A percentile compares a stretch with the other conserved stretches of the same genome.
Conservation (phyloP, 2,797 vertebrate genomes). For the Lophotriccus pileatus region DNA sequence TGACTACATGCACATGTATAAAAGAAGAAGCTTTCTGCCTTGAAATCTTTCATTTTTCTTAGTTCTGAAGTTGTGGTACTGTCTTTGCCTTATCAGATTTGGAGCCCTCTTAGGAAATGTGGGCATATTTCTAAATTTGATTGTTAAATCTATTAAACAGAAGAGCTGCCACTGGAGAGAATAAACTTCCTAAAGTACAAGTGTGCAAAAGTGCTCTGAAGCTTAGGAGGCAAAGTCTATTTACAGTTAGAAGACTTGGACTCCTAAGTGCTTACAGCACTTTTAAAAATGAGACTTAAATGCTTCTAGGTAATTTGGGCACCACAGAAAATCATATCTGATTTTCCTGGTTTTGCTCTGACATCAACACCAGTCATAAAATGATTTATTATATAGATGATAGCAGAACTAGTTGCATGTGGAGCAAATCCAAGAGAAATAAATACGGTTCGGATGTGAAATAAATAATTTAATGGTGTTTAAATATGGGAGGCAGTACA, state of each 20-base stretch:
- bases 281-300: slow-evolving; percentile 41
- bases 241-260: background rate
- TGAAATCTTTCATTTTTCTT: background rate
- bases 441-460: slow-evolving; percentile 20
- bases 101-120: background rate
- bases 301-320: background rate
- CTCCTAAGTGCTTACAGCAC: background rate
- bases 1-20: background rate
- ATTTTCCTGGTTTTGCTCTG: slow-evolving; percentile 9
- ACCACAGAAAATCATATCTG: slow-evolving; percentile 6
- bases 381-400: background rate
- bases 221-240: background rate
- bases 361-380: slow-evolving; percentile 23
- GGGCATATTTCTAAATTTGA: slow-evolving; percentile 11
- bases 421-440: slow-evolving; percentile 17
- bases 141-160: background rate
- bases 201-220: background rate
- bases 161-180: background rate
- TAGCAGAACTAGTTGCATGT: background rate
- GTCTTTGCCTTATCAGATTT: background rate
- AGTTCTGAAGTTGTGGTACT: background rate
- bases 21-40: background rate
- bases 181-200: background rate
- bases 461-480: slow-evolving; percentile 1
- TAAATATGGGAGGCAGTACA: background rate